Evolutionary conservation across 2,797 vertebrate species (phyloP), one percentile per base, ranked within the genome.

Genomic region (Scarus forsteni): DNA sequence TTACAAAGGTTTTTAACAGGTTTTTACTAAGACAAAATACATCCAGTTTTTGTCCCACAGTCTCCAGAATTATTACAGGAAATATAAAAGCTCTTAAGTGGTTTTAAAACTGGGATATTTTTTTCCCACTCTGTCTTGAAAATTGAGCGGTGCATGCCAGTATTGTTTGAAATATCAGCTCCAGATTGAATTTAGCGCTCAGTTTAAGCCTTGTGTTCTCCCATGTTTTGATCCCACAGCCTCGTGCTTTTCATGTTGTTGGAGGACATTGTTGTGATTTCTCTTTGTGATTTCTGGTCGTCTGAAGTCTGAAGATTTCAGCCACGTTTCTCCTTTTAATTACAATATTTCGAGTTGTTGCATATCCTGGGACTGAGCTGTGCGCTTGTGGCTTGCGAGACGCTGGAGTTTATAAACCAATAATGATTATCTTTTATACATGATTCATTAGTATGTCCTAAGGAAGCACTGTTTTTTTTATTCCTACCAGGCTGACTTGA

Each of bases 341-440:
- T 91, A 88, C 85, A 88, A 59, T 89, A 84, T 94, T 94, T 89
- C 91, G 86, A 65, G 86, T 86, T 88, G 89, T 93, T 94, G 91
- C 92, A 92, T 85, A 92, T 91, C 89, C 88, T 87, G 90, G 88
- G 90, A 92, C 80, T 85, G 83, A 87, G 77, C 81, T 81, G 80
- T 85, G 77, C 85, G 89, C 88, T 90, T 75, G 89, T 89, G 89
- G 91, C 89, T 89, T 81, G 73, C 86, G 81, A 92, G 86, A 90
- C 73, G 78, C 86, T 75, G 40, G 77, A 75, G 55, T 88, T 92
- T 87, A 89, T 91, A 93, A 94, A 93, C 91, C 91, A 93, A 94
- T 93, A 94, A 88, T 93, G 89, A 93, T 93, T 93, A 93, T 92
- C 85, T 92, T 93, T 89, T 85, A 94, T 93, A 92, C 91, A 93